Percentiles rank a stretch among this genome's conserved stretches.
phyloP scores from a whole-genome alignment of 2,113 vertebrate species.

The Bagarius yarrelli region DNA sequence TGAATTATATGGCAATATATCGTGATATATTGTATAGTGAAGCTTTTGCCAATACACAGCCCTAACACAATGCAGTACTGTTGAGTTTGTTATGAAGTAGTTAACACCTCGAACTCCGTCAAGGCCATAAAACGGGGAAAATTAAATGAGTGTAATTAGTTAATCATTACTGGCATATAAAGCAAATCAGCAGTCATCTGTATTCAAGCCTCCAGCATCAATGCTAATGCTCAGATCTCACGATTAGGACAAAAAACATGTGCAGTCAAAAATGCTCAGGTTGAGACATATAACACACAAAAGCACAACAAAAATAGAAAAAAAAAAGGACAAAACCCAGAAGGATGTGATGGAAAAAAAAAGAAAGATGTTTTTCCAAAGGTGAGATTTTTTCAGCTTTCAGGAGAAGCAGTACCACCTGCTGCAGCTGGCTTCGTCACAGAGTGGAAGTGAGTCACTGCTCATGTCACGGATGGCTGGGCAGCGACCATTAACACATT shows the following conservation, averaged over 20 bases:
- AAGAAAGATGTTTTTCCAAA: constrained; percentile 38
- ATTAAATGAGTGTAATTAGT: not conserved
- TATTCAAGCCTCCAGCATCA: not conserved
- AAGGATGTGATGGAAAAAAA: not conserved
- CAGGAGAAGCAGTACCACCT: constrained; percentile 53
- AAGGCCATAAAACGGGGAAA: not conserved
- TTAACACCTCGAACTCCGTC: not conserved
- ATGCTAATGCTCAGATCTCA: not conserved
- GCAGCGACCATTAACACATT: constrained; percentile 66
- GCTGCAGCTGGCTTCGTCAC: constrained; percentile 44
- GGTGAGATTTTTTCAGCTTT: constrained; percentile 42
- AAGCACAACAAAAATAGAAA: constrained; percentile 21
- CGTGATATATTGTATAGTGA: too few species aligned
- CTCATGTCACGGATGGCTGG: constrained; percentile 57
- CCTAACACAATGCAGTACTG: too few species aligned
- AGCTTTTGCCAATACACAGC: too few species aligned
- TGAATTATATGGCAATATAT: too few species aligned
- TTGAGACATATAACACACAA: constrained; percentile 1
- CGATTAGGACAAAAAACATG: not conserved
- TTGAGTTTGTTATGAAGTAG: not conserved
- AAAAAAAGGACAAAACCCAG: not conserved
- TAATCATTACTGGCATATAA: constrained; percentile 7
- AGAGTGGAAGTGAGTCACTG: constrained; percentile 62
- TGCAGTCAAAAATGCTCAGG: not conserved
- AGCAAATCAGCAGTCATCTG: not conserved